phyloP scores from a whole-genome alignment of 30 jellyfish, hydroid and myxozoan species.

The Aurelia sp. region DNA sequence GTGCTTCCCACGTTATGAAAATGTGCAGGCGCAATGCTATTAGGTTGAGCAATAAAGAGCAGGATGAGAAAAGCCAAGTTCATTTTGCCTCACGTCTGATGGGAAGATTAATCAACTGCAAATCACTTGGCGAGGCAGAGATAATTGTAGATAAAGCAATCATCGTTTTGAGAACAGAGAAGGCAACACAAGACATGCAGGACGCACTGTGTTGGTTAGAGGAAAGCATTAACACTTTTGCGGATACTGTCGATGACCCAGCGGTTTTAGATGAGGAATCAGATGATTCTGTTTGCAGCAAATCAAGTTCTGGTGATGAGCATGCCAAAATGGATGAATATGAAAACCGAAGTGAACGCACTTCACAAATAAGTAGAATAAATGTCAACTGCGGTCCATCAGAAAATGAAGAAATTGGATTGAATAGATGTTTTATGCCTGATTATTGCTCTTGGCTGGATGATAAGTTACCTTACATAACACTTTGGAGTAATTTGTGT shows the following conservation, averaged over 20 bases:
- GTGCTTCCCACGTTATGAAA: slow-evolving; percentile 22
- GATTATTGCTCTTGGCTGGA: too few relatives aligned
- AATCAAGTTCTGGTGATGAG: neutral
- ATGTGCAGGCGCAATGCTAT: slow-evolving; percentile 21
- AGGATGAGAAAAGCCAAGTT: slow-evolving; percentile 22
- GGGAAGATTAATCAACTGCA: slow-evolving; percentile 13
- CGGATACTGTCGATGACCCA: neutral
- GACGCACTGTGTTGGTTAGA: neutral
- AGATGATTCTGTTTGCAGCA: neutral
- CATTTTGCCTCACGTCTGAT: slow-evolving; percentile 16
- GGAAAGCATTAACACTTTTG: neutral
- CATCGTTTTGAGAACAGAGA: neutral
- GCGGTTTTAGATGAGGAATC: neutral
- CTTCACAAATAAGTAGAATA: neutral
- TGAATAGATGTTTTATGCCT: too few relatives aligned
- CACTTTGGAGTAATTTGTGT: too few relatives aligned
- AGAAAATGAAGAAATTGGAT: too few relatives aligned
- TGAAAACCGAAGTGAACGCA: neutral
- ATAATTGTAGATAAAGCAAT: neutral
- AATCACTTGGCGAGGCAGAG: neutral
- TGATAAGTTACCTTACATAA: too few relatives aligned
- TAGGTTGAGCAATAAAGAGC: neutral
- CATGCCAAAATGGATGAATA: neutral
- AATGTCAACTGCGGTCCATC: neutral
- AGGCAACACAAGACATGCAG: slow-evolving; percentile 4